Conservation (phyloP, 2,888 invertebrate species). For the Peribatodes rhomboidaria region DNA sequence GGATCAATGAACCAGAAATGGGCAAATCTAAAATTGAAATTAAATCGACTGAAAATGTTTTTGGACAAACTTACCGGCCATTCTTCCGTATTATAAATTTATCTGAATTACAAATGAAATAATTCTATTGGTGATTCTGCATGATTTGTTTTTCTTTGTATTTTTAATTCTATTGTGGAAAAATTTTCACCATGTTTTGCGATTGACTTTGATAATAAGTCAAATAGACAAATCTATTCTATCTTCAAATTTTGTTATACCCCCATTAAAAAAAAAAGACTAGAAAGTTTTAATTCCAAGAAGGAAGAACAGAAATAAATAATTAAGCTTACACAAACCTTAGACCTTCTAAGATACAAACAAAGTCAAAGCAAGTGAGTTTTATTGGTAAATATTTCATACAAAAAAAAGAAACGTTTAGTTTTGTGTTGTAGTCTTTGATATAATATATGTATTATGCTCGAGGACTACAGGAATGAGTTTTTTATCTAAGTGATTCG, state of each 20-base stretch:
- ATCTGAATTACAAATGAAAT: neutral
- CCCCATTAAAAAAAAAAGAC: neutral
- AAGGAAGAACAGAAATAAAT: neutral
- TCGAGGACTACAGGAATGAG: too few species aligned
- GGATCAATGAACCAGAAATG: slow-evolving; percentile 20
- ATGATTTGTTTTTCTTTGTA: slow-evolving; percentile 4
- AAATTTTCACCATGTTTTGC: neutral
- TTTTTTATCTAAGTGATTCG: too few species aligned
- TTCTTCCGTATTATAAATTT: slow-evolving; percentile 1
- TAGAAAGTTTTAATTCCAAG: neutral
- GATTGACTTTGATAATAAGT: neutral
- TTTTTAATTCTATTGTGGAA: neutral
- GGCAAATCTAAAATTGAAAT: slow-evolving; percentile 10
- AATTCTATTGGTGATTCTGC: neutral
- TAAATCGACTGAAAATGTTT: slow-evolving; percentile 21
- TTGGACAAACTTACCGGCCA: slow-evolving; percentile 23
- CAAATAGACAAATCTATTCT: neutral
- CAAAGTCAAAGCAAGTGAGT: too few species aligned
- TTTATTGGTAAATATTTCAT: too few species aligned
- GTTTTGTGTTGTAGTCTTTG: too few species aligned
- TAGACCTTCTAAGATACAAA: too few species aligned
- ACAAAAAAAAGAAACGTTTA: too few species aligned
- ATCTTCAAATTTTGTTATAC: neutral
- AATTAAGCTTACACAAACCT: neutral
- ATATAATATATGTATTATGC: too few species aligned